Conservation (phyloP, 2,888 invertebrate species). For the Hirtodrosophila duncani region DNA sequence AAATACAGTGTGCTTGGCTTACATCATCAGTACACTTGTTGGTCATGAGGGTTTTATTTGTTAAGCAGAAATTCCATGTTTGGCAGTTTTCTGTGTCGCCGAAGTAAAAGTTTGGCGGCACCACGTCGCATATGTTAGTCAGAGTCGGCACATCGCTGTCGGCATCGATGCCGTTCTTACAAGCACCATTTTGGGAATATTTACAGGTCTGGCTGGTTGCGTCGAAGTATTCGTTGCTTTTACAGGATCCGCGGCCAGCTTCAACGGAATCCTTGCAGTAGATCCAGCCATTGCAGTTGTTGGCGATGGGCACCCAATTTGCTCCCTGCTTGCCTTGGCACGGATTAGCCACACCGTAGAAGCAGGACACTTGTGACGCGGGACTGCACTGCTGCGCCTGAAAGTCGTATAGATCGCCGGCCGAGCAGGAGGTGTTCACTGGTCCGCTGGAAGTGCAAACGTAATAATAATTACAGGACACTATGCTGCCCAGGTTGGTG, state of each 20-base stretch:
- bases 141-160: not conserved
- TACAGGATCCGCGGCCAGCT: conserved; percentile 10
- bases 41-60: accelerated
- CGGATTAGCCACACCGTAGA: conserved; percentile 31
- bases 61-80: conserved; percentile 25
- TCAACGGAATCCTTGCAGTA: conserved; percentile 9
- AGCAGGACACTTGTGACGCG: conserved; percentile 28
- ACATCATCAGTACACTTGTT: not conserved
- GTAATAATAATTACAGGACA: conserved; percentile 43
- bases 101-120: conserved; percentile 32
- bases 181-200: conserved; percentile 34
- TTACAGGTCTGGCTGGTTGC: not conserved
- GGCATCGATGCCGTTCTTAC: not conserved
- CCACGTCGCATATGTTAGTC: conserved; percentile 20
- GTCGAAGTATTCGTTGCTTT: conserved; percentile 3
- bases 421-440: conserved; percentile 4
- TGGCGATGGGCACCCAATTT: conserved; percentile 31
- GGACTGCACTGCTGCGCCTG: conserved; percentile 17
- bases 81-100: conserved; percentile 11
- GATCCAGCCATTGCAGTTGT: conserved; percentile 25
- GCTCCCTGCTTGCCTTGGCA: conserved; percentile 8
- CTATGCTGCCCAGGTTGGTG: conserved; percentile 40
- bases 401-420: conserved; percentile 29
- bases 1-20: conserved; percentile 1
- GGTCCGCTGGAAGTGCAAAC: conserved; percentile 31